Percentiles rank a stretch among this genome's conserved stretches.
Conservation (phyloP, 2,888 invertebrate genomes). For the Andrena hattorfiana region DNA sequence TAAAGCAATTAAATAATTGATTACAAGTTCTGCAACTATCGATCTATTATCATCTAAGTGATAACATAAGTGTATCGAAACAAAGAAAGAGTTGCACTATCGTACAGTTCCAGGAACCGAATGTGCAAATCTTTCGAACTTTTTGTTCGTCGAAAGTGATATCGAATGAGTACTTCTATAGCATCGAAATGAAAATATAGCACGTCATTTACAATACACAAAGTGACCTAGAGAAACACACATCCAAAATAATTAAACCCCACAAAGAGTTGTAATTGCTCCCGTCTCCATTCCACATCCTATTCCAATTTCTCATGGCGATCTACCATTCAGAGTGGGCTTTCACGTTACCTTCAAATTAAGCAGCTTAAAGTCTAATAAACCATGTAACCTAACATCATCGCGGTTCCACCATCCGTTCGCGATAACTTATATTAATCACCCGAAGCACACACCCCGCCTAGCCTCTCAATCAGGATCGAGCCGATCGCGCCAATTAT, state of each 20-base stretch:
- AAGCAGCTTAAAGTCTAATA: background rate
- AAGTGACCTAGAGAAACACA: too few relatives aligned
- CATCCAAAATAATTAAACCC: background rate
- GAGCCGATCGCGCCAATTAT: background rate
- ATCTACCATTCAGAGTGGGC: background rate
- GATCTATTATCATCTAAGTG: too few relatives aligned
- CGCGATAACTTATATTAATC: background rate
- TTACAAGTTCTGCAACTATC: too few relatives aligned
- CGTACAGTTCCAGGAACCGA: too few relatives aligned
- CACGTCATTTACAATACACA: too few relatives aligned
- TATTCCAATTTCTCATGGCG: background rate
- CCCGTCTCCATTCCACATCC: background rate
- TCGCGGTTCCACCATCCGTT: background rate
- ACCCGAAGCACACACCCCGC: background rate
- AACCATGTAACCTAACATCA: background rate
- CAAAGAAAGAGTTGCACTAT: too few relatives aligned
- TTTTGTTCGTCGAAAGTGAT: too few relatives aligned
- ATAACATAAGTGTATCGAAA: too few relatives aligned
- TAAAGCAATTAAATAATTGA: too few relatives aligned
- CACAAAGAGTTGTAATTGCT: background rate
- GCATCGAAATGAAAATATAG: too few relatives aligned
- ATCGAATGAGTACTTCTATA: too few relatives aligned
- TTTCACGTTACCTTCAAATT: background rate
- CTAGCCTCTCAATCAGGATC: constrained; percentile 4
- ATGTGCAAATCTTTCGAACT: too few relatives aligned